Conservation (phyloP, 2,797 vertebrate species). For the Trachurus trachurus region DNA sequence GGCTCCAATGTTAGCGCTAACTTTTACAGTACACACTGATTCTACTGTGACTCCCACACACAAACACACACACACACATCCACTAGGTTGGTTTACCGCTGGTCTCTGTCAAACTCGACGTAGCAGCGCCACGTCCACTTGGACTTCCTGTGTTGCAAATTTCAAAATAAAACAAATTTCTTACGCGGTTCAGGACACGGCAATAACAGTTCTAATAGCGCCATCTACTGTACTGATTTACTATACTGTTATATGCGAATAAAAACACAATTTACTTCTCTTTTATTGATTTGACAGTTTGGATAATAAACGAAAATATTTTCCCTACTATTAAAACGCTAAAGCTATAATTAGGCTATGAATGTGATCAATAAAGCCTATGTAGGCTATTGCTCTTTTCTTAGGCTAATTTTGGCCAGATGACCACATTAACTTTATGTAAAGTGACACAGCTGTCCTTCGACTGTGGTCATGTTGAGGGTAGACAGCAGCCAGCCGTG, state of each 20-base stretch:
- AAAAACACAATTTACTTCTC: background rate
- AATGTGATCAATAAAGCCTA: too few species aligned
- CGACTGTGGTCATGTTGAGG: too few species aligned
- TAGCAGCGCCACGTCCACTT: background rate
- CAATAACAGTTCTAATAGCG: background rate
- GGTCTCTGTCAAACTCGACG: constrained; percentile 31
- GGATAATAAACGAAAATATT: background rate
- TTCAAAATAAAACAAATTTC: constrained; percentile 68
- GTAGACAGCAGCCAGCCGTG: too few species aligned
- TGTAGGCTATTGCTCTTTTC: too few species aligned
- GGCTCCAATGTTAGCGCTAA: background rate
- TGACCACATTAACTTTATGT: too few species aligned
- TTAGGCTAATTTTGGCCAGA: too few species aligned
- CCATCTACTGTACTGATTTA: constrained; percentile 40
- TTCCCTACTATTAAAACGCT: too few species aligned
- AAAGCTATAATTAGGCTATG: too few species aligned
- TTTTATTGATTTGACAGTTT: background rate
- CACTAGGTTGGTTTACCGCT: constrained; percentile 14
- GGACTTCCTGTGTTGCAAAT: constrained; percentile 6
- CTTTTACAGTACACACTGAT: constrained; percentile 8
- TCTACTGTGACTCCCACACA: background rate
- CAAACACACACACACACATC: background rate
- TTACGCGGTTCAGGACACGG: rapidly evolving
- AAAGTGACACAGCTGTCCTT: too few species aligned
- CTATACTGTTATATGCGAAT: background rate